Conservation (phyloP, 1,140 invertebrate species). For the Aphis gossypii region DNA sequence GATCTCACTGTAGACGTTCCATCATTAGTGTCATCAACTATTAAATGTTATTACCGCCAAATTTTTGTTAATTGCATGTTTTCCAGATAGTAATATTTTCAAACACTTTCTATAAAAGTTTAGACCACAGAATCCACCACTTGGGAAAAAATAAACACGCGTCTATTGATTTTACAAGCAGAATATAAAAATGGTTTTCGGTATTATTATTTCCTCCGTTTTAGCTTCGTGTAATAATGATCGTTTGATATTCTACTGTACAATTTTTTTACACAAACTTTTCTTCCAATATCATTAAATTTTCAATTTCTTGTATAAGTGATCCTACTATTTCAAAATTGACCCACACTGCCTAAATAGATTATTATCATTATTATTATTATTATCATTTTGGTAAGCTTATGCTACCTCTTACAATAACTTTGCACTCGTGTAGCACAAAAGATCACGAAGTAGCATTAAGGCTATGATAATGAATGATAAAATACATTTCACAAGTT, state of each 20-base stretch:
- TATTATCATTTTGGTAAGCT: neutral
- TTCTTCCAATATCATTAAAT: neutral
- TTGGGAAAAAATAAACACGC: neutral
- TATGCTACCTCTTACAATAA: neutral
- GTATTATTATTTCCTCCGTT: neutral
- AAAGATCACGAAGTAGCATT: neutral
- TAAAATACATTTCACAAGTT: neutral
- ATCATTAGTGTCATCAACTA: neutral
- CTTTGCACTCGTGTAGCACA: neutral
- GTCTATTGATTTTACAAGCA: neutral
- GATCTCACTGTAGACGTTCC: neutral
- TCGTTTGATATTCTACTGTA: neutral
- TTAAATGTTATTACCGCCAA: neutral
- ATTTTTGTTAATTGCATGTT: neutral
- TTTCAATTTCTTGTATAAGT: neutral
- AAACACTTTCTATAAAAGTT: neutral
- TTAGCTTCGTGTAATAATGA: neutral
- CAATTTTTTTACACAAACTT: slow-evolving; percentile 5
- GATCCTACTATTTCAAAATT: neutral
- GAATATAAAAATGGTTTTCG: neutral
- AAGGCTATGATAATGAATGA: neutral
- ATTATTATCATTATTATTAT: too few species aligned
- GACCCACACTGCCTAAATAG: neutral
- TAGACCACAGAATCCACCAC: neutral
- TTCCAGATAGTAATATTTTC: neutral